phyloP scores from a whole-genome alignment of 2,797 vertebrate species.

The Myripristis jacobus region DNA sequence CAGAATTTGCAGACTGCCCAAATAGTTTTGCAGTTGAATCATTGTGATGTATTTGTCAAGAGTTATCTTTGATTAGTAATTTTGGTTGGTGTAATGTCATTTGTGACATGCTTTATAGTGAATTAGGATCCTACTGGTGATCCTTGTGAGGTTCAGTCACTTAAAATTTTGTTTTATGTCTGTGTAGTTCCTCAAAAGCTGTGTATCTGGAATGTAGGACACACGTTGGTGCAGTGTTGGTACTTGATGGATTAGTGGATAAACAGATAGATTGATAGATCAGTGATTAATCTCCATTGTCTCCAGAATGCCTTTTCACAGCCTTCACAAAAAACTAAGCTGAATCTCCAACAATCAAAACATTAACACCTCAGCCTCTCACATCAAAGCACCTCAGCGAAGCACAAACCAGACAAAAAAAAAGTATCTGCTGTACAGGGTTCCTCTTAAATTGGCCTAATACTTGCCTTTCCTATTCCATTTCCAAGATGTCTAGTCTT shows the following conservation, averaged over 20 bases:
- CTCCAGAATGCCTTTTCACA: constrained; percentile 6
- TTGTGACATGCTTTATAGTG: constrained; percentile 3
- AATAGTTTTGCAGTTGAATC: constrained; percentile 5
- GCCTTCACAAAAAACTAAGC: background rate
- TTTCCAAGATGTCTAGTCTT: constrained; percentile 10
- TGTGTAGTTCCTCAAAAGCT: constrained; percentile 5
- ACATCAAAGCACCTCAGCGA: constrained; percentile 17
- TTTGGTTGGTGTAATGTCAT: background rate
- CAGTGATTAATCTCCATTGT: constrained; percentile 18
- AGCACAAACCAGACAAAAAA: constrained; percentile 23
- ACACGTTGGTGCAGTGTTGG: constrained; percentile 14
- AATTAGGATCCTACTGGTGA: constrained; percentile 3
- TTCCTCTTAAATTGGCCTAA: constrained; percentile 20
- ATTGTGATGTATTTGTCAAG: constrained; percentile 2
- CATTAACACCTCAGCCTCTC: constrained; percentile 21
- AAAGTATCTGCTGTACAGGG: background rate
- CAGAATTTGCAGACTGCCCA: constrained; percentile 2
- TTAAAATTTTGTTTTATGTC: constrained; percentile 17
- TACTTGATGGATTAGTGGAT: constrained; percentile 30
- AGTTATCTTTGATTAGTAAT: background rate
- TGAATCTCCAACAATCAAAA: constrained; percentile 29
- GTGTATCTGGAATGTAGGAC: constrained; percentile 6
- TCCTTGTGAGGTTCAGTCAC: constrained; percentile 4
- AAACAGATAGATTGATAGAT: constrained; percentile 30
- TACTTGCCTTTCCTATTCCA: constrained; percentile 1